Evolutionary conservation across 2,113 vertebrate species (phyloP).

Genomic region (Beaufortia kweichowensis): DNA sequence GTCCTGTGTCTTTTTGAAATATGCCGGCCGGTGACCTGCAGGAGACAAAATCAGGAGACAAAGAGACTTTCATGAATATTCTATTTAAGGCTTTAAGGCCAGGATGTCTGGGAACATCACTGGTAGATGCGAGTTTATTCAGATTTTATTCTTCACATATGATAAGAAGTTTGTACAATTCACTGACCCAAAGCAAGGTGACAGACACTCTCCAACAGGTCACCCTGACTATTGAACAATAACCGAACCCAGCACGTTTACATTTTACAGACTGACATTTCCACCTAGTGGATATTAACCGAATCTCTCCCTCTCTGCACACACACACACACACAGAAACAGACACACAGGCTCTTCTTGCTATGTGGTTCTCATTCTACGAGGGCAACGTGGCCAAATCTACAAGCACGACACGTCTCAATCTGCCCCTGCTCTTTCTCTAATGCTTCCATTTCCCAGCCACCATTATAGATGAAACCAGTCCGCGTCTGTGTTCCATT

Average conservation of each 20-base stretch:
- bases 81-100: not conserved
- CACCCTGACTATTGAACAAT: constrained; percentile 19
- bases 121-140: not conserved
- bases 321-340: not conserved
- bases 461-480: constrained; percentile 67
- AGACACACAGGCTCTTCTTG: constrained; percentile 5
- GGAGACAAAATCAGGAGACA: not conserved
- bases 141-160: not conserved
- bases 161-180: not conserved
- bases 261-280: constrained; percentile 56
- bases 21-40: not conserved
- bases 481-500: constrained; percentile 60
- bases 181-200: constrained; percentile 19
- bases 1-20: not conserved
- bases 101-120: not conserved
- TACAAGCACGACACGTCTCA: constrained; percentile 76
- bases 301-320: not conserved
- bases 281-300: constrained; percentile 59
- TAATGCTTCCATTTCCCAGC: constrained; percentile 71
- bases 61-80: constrained; percentile 3
- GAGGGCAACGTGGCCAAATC: constrained; percentile 68
- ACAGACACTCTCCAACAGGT: constrained; percentile 25
- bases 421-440: constrained; percentile 63
- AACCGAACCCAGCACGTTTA: not conserved
- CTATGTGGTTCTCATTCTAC: constrained; percentile 51